Base-by-base conservation (phyloP, 1,140 invertebrate genomes). In the Ips nitidus region DNA sequence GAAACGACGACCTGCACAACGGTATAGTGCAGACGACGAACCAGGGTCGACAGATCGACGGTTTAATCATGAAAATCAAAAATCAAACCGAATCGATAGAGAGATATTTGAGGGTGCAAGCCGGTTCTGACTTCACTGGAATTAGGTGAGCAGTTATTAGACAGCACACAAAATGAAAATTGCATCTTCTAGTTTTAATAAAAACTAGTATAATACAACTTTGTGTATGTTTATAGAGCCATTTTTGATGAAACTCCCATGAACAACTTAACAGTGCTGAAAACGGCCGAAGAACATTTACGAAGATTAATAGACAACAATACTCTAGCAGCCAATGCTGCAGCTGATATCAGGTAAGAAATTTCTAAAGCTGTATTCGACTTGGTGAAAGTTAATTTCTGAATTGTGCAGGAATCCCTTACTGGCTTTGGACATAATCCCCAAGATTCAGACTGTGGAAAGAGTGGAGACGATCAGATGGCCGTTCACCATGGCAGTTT, bases 1-100 rank as follows among this genome's bases (percentile, higher is more conserved):
- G 94, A 47, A 97, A 97, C 82, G 93, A 97, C 79, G 93, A 95
- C 79, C 87, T 95, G 41, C 94, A 97, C 84, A 94, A 94, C 80
- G 94, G 93, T 5, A 82, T 97, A 76, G 84, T 91, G 62, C 89
- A 92, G 79, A 87, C 94, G 67, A 84, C 94, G 64, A 85, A 89
- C 55, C 89, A 94, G 6, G 89, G 92, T 6, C 85, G 88, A 75
- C 88, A 90, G 72, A 89, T 95, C 69, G 90, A 94, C 69, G 86
- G 87, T 38, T 84, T 90, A 71, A 86, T 93, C 52, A 86, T 86
- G 66, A 87, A 87, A 56, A 89, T 92, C 52, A 87, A 89, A 72
- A 93, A 93, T 79, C 91, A 93, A 83, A 81, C 79, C 4, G 74
- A 78, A 50, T 72, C 73, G 8, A 81, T 81, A 41, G 79, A 81